Conservation (phyloP, 2,888 invertebrate genomes). For the Scelioninae gen. 2 region DNA sequence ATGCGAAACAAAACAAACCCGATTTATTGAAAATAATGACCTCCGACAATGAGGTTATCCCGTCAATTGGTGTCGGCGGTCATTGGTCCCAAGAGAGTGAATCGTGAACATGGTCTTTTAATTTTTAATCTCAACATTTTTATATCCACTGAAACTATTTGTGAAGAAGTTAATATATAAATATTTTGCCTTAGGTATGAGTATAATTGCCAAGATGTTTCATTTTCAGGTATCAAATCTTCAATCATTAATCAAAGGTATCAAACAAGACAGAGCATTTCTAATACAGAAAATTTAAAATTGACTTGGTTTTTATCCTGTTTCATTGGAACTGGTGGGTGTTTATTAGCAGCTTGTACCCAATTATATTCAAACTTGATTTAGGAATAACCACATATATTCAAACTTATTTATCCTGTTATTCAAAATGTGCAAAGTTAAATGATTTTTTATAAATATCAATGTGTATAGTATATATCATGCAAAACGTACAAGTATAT, state of each 20-base stretch:
- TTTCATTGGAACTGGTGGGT: conserved; percentile 13
- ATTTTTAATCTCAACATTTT: too few species aligned
- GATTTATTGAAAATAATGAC: too few species aligned
- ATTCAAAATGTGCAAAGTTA: conserved; percentile 40
- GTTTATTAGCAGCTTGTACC: conserved; percentile 33
- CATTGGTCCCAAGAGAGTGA: too few species aligned
- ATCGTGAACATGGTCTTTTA: too few species aligned
- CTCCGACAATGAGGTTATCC: too few species aligned
- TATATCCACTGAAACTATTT: too few species aligned
- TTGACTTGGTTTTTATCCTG: conserved; percentile 20
- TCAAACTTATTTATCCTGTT: conserved; percentile 27
- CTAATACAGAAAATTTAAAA: conserved; percentile 54
- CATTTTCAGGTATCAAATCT: conserved; percentile 27
- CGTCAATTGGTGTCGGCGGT: too few species aligned
- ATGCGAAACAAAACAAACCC: too few species aligned
- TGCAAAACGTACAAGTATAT: conserved; percentile 7
- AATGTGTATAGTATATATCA: too few species aligned
- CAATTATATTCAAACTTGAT: too few species aligned
- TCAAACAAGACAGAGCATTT: conserved; percentile 53
- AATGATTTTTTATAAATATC: conserved; percentile 7
- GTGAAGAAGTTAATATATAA: conserved; percentile 24
- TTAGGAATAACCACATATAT: too few species aligned
- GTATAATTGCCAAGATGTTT: conserved; percentile 50
- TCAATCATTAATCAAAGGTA: conserved; percentile 17
- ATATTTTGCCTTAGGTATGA: conserved; percentile 45